phyloP scores from a whole-genome alignment of 1,140 invertebrate genomes.

The Drosophila tropicalis region DNA sequence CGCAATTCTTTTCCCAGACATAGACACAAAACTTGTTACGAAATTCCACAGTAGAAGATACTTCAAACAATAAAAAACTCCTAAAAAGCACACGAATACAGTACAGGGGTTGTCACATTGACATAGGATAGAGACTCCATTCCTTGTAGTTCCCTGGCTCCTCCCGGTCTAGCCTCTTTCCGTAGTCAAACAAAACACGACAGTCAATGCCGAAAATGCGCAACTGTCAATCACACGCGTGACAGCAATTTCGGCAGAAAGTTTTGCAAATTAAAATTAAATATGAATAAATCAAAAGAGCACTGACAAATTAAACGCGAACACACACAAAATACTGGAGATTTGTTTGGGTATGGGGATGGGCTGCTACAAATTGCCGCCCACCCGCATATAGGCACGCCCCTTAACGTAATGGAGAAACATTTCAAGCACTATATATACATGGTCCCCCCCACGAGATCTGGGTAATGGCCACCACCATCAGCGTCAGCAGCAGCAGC shows the following conservation, averaged over 20 bases:
- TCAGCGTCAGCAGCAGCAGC: constrained; percentile 1
- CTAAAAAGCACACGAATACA: not conserved
- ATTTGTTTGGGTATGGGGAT: no score
- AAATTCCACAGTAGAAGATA: constrained; percentile 7
- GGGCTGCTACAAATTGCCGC: constrained; percentile 10
- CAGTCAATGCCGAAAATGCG: constrained; percentile 29
- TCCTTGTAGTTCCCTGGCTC: not conserved
- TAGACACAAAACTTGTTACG: constrained; percentile 9
- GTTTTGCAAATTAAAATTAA: constrained; percentile 59
- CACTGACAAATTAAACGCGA: constrained; percentile 4
- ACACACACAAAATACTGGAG: constrained; percentile 2
- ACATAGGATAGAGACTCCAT: constrained; percentile 1
- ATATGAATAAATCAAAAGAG: constrained; percentile 39
- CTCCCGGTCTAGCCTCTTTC: no score
- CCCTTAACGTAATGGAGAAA: not conserved
- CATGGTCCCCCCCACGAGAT: not conserved
- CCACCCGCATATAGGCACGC: not conserved
- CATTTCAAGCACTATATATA: not conserved
- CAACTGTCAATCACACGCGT: constrained; percentile 28
- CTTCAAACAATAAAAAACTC: constrained; percentile 3
- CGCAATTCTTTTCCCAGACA: not conserved
- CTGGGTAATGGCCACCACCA: constrained; percentile 8
- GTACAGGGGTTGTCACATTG: not conserved
- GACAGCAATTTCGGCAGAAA: constrained; percentile 34
- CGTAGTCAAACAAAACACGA: not conserved